phyloP scores from a whole-genome alignment of 2,113 vertebrate genomes.

The Crotalus helleri region DNA sequence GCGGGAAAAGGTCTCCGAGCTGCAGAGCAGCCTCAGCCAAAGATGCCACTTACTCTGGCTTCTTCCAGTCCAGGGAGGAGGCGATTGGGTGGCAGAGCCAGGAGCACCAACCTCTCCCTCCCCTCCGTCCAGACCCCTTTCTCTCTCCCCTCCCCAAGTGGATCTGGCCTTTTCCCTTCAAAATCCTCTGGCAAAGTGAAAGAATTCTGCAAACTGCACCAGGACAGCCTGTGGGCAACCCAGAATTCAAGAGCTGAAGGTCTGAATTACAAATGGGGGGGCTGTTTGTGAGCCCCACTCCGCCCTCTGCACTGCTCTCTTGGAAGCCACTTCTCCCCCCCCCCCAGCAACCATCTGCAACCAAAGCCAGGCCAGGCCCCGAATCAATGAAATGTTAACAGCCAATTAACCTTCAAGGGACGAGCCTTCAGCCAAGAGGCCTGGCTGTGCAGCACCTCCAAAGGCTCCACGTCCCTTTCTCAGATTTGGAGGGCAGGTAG shows the following conservation, averaged over 20 bases:
- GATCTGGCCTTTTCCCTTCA: not conserved
- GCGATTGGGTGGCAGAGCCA: not conserved
- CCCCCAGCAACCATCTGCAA: not conserved
- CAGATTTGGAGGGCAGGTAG: too few relatives aligned
- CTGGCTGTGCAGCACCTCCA: not conserved
- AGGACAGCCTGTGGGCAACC: too few relatives aligned
- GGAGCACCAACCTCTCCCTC: not conserved
- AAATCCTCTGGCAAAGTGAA: not conserved
- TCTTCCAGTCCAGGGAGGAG: not conserved
- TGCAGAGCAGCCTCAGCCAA: not conserved
- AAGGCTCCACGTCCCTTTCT: too few relatives aligned
- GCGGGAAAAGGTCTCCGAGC: not conserved
- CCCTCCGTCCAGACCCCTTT: not conserved
- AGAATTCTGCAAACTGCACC: not conserved
- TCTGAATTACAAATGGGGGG: not conserved
- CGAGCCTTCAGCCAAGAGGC: not conserved
- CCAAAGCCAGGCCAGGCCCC: not conserved
- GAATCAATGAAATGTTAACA: conserved; percentile 14
- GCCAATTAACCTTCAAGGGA: conserved; percentile 36
- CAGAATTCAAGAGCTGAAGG: not conserved
- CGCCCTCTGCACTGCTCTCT: not conserved
- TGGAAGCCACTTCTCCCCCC: not conserved
- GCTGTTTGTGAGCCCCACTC: not conserved
- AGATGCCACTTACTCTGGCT: not conserved
- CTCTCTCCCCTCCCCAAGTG: not conserved